Percentiles rank a stretch among this genome's conserved stretches.
Evolutionary conservation across 2,113 vertebrate genomes (phyloP).

Genomic region (Chroicocephalus ridibundus): DNA sequence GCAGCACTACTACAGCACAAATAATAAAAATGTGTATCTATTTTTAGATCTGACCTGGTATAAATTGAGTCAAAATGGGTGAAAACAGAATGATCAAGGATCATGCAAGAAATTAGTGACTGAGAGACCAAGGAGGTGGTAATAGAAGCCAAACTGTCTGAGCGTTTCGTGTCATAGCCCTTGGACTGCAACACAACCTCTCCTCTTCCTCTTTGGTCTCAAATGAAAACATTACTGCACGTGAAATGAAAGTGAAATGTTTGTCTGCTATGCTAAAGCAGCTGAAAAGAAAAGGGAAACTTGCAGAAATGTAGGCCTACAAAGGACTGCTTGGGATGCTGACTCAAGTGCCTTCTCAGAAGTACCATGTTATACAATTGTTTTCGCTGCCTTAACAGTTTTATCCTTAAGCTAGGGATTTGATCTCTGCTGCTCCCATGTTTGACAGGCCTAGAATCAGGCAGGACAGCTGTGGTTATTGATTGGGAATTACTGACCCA

Average conservation of each 20-base stretch:
- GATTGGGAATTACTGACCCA: background rate
- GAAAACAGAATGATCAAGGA: background rate
- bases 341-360: background rate
- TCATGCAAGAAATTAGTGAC: background rate
- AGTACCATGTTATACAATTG: background rate
- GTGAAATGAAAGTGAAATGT: background rate
- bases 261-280: background rate
- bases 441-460: background rate
- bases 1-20: background rate
- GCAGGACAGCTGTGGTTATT: background rate
- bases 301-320: background rate
- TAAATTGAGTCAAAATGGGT: background rate
- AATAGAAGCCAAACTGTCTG: accelerated
- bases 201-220: background rate
- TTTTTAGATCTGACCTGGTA: background rate
- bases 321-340: background rate
- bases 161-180: background rate
- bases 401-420: background rate
- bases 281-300: background rate
- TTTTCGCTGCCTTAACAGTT: background rate
- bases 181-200: background rate
- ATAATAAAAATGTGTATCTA: background rate
- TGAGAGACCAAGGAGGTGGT: background rate
- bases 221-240: background rate
- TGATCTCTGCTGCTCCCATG: background rate